Conservation (phyloP, 2,113 vertebrate species). For the Pavo muticus region DNA sequence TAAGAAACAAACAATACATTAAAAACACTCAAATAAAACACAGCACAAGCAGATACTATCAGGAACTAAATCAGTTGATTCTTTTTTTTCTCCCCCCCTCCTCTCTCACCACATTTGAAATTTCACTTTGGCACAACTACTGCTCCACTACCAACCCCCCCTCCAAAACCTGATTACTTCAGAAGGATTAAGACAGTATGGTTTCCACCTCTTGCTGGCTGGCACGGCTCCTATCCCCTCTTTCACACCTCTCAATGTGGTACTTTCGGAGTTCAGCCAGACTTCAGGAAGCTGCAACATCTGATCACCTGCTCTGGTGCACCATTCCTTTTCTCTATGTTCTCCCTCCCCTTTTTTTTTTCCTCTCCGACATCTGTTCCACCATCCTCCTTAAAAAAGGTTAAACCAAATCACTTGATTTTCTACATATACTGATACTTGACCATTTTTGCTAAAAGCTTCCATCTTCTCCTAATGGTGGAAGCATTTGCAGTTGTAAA, state of each 20-base stretch:
- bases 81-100: fast-evolving
- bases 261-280: neutral
- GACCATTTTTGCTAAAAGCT: neutral
- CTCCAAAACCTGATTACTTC: neutral
- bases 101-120: fast-evolving
- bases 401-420: neutral
- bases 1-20: neutral
- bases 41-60: neutral
- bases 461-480: neutral
- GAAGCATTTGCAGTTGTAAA: fast-evolving
- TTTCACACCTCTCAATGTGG: neutral
- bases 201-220: neutral
- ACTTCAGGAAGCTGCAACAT: neutral
- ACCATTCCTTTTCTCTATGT: neutral
- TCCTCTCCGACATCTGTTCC: neutral
- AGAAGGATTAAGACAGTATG: neutral
- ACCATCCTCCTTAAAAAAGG: neutral
- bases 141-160: neutral
- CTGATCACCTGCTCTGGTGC: neutral
- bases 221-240: slow-evolving; percentile 4
- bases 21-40: neutral
- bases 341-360: neutral
- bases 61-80: neutral
- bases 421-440: neutral
- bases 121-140: neutral